Evolutionary conservation across 2,797 vertebrate genomes (phyloP).

Genomic region (Otus scops): DNA sequence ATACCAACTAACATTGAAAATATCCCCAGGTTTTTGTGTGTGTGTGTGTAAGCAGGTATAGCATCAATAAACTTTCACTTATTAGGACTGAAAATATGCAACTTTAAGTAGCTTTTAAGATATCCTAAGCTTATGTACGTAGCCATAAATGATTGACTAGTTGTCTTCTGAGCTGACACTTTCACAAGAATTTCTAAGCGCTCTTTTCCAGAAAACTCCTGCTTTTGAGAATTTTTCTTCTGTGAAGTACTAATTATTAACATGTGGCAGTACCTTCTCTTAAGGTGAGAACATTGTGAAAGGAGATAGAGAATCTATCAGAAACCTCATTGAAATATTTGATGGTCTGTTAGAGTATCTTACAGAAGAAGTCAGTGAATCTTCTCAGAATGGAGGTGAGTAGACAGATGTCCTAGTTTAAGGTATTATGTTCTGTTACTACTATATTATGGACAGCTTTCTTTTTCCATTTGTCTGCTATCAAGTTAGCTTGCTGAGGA

Average conservation of each 20-base stretch:
- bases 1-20: neutral
- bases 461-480: neutral
- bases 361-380: constrained; percentile 85
- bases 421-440: neutral
- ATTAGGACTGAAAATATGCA: neutral
- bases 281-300: constrained; percentile 93
- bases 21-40: neutral
- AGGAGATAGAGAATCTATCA: constrained; percentile 88
- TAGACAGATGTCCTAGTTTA: neutral
- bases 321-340: constrained; percentile 95
- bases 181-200: neutral
- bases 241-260: neutral
- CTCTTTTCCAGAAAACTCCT: neutral
- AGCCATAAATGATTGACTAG: neutral
- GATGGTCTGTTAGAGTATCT: constrained; percentile 95
- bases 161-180: neutral
- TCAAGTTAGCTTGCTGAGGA: neutral
- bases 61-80: neutral
- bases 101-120: neutral
- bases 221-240: neutral
- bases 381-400: constrained; percentile 81
- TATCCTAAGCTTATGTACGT: neutral
- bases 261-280: constrained; percentile 16
- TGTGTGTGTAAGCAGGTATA: neutral
- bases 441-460: neutral